Evolutionary conservation across 2,888 invertebrate genomes (phyloP).

Genomic region (Synanthedon andrenaeformis): DNA sequence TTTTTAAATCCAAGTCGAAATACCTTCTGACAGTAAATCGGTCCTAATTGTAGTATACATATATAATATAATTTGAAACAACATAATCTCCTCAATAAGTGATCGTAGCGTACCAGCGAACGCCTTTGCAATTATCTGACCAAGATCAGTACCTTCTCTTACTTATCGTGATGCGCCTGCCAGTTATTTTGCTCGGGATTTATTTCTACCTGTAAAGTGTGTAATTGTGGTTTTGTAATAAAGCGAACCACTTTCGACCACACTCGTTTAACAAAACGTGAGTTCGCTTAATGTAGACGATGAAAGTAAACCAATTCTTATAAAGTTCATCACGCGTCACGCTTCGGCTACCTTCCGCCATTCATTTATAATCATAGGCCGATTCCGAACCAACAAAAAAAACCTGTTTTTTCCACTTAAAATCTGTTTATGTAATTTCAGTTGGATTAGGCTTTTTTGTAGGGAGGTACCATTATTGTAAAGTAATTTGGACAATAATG

Average conservation of each 20-base stretch:
- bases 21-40: too few species aligned
- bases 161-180: neutral
- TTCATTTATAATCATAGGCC: slow-evolving; percentile 5
- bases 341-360: slow-evolving; percentile 11
- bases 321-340: slow-evolving; percentile 14
- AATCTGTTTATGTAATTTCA: too few species aligned
- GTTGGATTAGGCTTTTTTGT: too few species aligned
- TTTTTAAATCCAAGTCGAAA: too few species aligned
- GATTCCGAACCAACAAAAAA: neutral
- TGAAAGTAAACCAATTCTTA: slow-evolving; percentile 33
- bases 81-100: neutral
- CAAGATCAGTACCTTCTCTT: neutral
- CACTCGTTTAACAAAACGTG: slow-evolving; percentile 32
- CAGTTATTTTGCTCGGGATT: neutral
- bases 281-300: slow-evolving; percentile 25
- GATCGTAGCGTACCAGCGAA: neutral
- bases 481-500: too few species aligned
- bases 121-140: neutral
- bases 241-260: slow-evolving; percentile 9
- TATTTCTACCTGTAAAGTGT: slow-evolving; percentile 3
- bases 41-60: too few species aligned
- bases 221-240: slow-evolving; percentile 26
- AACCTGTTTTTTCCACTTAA: too few species aligned
- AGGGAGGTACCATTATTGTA: too few species aligned
- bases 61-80: too few species aligned